phyloP scores from a whole-genome alignment of 2,888 invertebrate genomes.

The Yponomeuta plumbellus region DNA sequence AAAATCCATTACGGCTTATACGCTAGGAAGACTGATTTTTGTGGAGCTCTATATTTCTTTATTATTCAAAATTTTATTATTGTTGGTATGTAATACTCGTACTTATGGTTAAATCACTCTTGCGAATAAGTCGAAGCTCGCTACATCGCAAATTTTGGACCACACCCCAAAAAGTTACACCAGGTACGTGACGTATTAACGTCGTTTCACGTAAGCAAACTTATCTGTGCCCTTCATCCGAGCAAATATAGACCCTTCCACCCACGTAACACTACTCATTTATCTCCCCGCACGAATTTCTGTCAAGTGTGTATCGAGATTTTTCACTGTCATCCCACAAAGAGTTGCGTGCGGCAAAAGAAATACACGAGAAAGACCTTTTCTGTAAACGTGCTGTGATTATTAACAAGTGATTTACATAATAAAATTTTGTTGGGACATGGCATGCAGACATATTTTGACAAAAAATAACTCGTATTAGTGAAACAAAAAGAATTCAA shows the following conservation, averaged over 20 bases:
- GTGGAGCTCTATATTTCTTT: no score
- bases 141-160: not conserved
- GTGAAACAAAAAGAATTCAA: no score
- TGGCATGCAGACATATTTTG: no score
- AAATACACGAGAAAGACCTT: not conserved
- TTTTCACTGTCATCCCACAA: slow-evolving; percentile 7
- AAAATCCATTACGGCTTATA: no score
- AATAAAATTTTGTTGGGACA: no score
- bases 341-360: not conserved
- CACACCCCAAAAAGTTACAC: not conserved
- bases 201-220: not conserved
- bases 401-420: not conserved
- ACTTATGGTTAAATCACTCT: no score
- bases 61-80: no score
- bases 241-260: not conserved
- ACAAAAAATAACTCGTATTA: no score
- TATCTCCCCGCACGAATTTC: not conserved
- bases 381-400: not conserved
- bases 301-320: slow-evolving; percentile 4
- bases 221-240: not conserved
- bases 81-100: no score
- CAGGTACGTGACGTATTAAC: not conserved
- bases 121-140: not conserved
- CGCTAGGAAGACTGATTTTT: no score
- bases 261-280: not conserved